Conservation (phyloP, 2,888 invertebrate genomes). For the Pachliopta kotzebuea region DNA sequence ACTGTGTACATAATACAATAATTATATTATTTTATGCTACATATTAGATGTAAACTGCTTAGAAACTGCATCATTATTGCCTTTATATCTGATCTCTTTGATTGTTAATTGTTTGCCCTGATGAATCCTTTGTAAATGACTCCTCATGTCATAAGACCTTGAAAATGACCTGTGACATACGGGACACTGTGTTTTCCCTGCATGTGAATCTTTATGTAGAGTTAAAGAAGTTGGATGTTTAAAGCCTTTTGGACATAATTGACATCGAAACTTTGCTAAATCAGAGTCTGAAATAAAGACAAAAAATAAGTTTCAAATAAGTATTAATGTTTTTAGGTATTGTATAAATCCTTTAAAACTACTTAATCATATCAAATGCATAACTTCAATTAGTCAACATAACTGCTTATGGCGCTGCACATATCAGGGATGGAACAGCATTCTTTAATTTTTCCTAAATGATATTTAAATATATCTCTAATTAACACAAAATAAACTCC, state of each 20-base stretch:
- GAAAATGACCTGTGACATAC: slow-evolving; percentile 82
- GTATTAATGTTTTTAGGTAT: too few species aligned
- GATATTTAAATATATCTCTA: too few species aligned
- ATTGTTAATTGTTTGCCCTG: slow-evolving; percentile 77
- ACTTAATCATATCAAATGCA: too few species aligned
- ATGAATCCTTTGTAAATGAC: slow-evolving; percentile 81
- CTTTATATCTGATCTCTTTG: slow-evolving; percentile 74
- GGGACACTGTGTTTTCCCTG: slow-evolving; percentile 82
- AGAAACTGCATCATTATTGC: slow-evolving; percentile 58
- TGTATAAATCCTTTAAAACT: too few species aligned
- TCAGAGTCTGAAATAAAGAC: slow-evolving; percentile 72
- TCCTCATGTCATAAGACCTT: slow-evolving; percentile 82
- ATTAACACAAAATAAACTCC: not conserved
- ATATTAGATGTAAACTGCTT: slow-evolving; percentile 70
- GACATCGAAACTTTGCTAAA: slow-evolving; percentile 81
- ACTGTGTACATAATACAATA: slow-evolving; percentile 48
- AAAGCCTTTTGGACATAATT: slow-evolving; percentile 82
- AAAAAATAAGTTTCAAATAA: slow-evolving; percentile 9
- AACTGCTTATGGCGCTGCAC: too few species aligned
- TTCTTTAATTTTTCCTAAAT: too few species aligned
- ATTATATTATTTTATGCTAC: slow-evolving; percentile 48
- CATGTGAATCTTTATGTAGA: slow-evolving; percentile 82
- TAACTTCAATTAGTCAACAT: too few species aligned
- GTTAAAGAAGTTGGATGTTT: slow-evolving; percentile 83
- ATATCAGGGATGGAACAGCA: too few species aligned